phyloP scores from a whole-genome alignment of 2,888 invertebrate genomes.

The Colletes collaris region DNA sequence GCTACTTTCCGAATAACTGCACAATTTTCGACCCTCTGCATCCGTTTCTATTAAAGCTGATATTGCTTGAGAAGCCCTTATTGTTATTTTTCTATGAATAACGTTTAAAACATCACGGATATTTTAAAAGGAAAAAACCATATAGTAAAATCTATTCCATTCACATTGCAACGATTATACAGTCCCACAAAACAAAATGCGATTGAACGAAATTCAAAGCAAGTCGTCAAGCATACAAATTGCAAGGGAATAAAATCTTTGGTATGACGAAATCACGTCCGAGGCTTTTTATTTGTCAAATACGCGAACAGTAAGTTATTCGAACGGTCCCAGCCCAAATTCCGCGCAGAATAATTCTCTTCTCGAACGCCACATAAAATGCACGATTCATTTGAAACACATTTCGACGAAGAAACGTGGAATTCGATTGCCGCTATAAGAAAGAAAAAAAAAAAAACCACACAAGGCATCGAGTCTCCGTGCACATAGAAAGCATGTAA shows the following conservation, averaged over 20 bases:
- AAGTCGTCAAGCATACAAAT: no score
- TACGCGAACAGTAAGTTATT: no score
- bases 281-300: no score
- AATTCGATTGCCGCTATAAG: slow-evolving; percentile 37
- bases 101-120: not conserved
- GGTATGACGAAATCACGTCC: no score
- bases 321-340: not conserved
- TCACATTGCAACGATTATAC: no score
- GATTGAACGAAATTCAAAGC: no score
- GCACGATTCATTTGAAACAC: slow-evolving; percentile 16
- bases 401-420: slow-evolving; percentile 9
- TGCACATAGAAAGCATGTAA: slow-evolving; percentile 36
- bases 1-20: slow-evolving; percentile 53
- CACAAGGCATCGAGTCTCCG: not conserved
- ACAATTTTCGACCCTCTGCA: slow-evolving; percentile 41
- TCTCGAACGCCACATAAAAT: slow-evolving; percentile 24
- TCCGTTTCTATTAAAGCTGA: no score
- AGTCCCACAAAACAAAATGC: no score
- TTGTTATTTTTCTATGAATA: not conserved
- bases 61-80: no score
- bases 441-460: slow-evolving; percentile 22
- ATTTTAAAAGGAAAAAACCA: no score
- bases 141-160: no score
- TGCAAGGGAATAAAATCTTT: no score
- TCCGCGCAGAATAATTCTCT: slow-evolving; percentile 6